Base-by-base conservation (phyloP, 2,888 invertebrate genomes). In the Laspeyria flexula region DNA sequence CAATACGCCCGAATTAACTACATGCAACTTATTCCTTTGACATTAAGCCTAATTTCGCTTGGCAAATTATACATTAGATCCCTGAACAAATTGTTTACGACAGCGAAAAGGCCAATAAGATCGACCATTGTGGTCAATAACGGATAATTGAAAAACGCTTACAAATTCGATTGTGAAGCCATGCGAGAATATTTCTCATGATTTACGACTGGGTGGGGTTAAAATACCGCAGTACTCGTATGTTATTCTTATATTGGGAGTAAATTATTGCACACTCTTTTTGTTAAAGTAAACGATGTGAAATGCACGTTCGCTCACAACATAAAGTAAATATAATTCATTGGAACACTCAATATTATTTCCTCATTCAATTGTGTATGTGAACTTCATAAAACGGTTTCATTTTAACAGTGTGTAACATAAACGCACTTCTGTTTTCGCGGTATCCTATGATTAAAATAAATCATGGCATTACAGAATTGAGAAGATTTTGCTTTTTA, bases 61-160 rank as follows among this genome's bases (percentile, higher is more conserved):
- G 57, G 38, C 54, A 40, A 46, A 44, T 53, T 49, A 31, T 55
- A 55, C 53, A 48, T 72, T 74, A 71, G 65, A 71, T 64, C 64
- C 60, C 55, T 40, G 69, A 75, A 85, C 81, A 86, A 86, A 86
- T 86, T 85, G 83, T 86, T 87, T 81, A 86, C 78, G 80, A 79
- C 76, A 73, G 54, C 77, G 78, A 89, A 88, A 88, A 86, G 85
- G 78, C 82, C 84, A 87, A 88, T 85, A 83, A 83, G 79, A 81
- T 78, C 77, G 77, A 54, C 81, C 83, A 87, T 88, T 90, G 88
- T 88, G 88, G 88, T 89, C 88, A 90, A 88, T 89, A 81, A 86
- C 83, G 86, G 77, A 86, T 90, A 90, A 91, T 90, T 90, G 89
- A 89, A 90, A 89, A 90, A 88, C 79, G 80, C 83, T 88, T 83